Base-by-base conservation (phyloP, 1,140 invertebrate species). In the Sycobia sp. region DNA sequence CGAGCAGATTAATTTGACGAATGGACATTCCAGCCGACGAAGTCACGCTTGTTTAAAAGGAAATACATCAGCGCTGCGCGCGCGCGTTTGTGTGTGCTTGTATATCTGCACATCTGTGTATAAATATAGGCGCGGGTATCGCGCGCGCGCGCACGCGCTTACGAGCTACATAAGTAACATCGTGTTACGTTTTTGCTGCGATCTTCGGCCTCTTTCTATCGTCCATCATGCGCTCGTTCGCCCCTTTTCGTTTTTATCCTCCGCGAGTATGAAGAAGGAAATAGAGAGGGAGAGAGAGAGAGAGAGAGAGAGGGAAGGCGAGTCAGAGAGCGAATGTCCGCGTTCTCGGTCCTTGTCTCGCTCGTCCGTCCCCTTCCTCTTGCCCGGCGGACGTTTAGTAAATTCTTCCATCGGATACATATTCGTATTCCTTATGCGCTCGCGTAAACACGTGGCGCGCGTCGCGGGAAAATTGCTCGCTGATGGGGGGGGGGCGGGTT, bases 131-230 rank as follows among this genome's bases (percentile, higher is more conserved):
- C n/a, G n/a, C n/a, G n/a, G n/a, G n/a, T n/a, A n/a, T n/a, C n/a
- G n/a, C n/a, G n/a, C n/a, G n/a, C n/a, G n/a, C n/a, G n/a, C n/a
- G n/a, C n/a, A n/a, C n/a, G 49, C 32, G 61, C 60, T 54, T 43
- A 34, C 63, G 38, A 23, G 44, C 56, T 34, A 61, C 44, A 68
- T 62, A 58, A 53, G 62, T 64, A 62, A 67, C 62, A 55, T 57
- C 65, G 67, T 64, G 67, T 69, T 62, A 54, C 34, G 62, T 71
- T 71, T 71, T 71, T 71, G 60, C 67, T 43, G 46, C 49, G 57
- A 62, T 67, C 62, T 65, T 50, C 57, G 46, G 53, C 41, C 46
- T 47, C 49, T 18, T 34, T 51, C 27, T 62, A 63, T 69, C 69
- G 67, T 69, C 39, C 62, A 69, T 71, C 69, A 69, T 53, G 56